These are phyloP conservation scores for Mohoua ochrocephala DNA, from an alignment of 2,113 vertebrate genomes.

Conservation along the genomic window DNA sequence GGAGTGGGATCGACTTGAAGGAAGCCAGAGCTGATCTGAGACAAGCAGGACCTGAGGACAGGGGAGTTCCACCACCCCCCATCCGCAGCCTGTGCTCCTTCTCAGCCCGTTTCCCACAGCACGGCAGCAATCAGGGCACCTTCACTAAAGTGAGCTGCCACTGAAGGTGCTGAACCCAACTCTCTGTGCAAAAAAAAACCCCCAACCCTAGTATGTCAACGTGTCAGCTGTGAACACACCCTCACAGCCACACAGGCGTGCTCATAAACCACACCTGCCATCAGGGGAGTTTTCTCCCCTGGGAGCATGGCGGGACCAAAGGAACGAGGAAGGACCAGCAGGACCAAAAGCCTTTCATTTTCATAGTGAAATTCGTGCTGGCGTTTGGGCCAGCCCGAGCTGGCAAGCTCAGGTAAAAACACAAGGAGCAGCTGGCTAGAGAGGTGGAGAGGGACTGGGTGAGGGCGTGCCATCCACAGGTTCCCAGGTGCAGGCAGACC, in stretches of 20 bases:
- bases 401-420: not conserved
- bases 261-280: not conserved
- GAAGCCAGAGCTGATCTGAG: not conserved
- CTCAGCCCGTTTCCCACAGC: rapidly evolving
- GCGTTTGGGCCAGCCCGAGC: rapidly evolving
- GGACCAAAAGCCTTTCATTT: not conserved
- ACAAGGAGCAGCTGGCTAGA: not conserved
- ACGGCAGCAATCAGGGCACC: not conserved
- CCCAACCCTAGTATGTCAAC: not conserved
- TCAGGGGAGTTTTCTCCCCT: not conserved
- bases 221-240: not conserved
- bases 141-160: rapidly evolving
- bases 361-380: not conserved
- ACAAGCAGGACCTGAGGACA: not conserved
- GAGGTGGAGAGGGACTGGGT: not conserved
- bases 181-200: not conserved
- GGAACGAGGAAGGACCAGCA: not conserved
- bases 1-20: not conserved
- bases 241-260: not conserved
- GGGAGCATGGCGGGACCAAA: not conserved
- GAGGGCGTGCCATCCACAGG: rapidly evolving
- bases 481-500: not conserved
- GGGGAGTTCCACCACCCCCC: not conserved
- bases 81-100: rapidly evolving
- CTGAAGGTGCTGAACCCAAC: not conserved